These are phyloP conservation scores for Caenorhabditis brenneri DNA, from an alignment of 1,140 invertebrate species.

Conservation along the genomic window DNA sequence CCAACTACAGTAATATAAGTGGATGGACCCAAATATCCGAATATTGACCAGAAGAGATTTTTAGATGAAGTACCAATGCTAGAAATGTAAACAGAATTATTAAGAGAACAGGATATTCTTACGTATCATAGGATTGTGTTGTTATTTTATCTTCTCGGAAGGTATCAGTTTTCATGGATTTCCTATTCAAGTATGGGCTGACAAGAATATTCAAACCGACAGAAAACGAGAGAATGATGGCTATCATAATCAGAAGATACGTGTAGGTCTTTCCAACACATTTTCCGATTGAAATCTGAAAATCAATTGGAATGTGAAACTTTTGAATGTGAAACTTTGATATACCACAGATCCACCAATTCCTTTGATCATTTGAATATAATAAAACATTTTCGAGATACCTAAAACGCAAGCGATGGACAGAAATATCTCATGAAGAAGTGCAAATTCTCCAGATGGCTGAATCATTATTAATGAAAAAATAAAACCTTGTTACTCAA, in stretches of 20 bases:
- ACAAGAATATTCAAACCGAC: constrained; percentile 58
- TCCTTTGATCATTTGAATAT: constrained; percentile 57
- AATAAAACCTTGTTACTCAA: background rate
- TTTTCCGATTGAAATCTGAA: constrained; percentile 63
- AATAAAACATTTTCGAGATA: constrained; percentile 58
- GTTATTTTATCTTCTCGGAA: constrained; percentile 11
- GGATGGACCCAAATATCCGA: constrained; percentile 56
- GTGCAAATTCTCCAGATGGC: background rate
- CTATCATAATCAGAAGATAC: constrained; percentile 59
- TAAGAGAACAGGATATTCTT: constrained; percentile 3
- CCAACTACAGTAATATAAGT: constrained; percentile 54
- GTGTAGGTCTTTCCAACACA: constrained; percentile 58
- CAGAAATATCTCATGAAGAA: constrained; percentile 61
- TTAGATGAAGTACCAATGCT: constrained; percentile 24
- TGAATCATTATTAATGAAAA: background rate
- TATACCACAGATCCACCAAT: constrained; percentile 60
- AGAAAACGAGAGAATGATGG: constrained; percentile 58
- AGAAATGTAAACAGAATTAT: constrained; percentile 37
- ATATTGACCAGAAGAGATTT: constrained; percentile 61
- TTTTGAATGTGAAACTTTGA: background rate
- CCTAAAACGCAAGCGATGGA: constrained; percentile 52
- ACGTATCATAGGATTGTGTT: background rate
- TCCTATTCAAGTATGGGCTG: constrained; percentile 50
- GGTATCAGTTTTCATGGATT: background rate
- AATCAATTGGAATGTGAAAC: background rate